These are phyloP conservation scores for Halcyon senegalensis DNA, from an alignment of 2,113 vertebrate species.

Conservation along the genomic window DNA sequence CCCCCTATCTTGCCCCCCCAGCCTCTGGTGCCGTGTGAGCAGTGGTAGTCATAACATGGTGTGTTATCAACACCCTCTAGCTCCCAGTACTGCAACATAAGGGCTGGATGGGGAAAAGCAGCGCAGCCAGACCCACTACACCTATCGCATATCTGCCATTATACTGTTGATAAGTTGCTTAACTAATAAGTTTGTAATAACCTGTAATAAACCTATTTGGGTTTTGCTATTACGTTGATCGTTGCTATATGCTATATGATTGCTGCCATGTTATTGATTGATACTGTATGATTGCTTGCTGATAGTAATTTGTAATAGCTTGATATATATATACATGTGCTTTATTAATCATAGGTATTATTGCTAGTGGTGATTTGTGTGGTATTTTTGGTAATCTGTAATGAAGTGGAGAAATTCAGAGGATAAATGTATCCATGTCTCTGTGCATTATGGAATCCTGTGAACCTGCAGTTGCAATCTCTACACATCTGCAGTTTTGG, in stretches of 20 bases:
- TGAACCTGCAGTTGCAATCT: fast-evolving
- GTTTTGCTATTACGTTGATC: not conserved
- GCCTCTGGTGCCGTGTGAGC: too few relatives aligned
- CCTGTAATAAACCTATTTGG: not conserved
- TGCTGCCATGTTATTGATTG: not conserved
- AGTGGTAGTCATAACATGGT: too few relatives aligned
- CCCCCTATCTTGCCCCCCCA: too few relatives aligned
- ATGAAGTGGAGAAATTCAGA: not conserved
- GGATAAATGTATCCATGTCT: not conserved
- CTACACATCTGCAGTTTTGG: not conserved
- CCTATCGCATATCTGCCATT: not conserved
- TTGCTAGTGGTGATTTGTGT: not conserved
- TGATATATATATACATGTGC: not conserved
- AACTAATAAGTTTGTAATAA: not conserved
- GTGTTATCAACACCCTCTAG: too few relatives aligned
- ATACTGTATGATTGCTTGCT: not conserved
- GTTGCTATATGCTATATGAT: not conserved
- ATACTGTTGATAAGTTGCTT: not conserved
- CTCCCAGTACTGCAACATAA: too few relatives aligned
- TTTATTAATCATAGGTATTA: not conserved
- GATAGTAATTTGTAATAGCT: not conserved
- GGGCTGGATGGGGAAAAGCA: too few relatives aligned
- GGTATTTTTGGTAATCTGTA: not conserved
- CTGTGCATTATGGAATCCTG: not conserved
- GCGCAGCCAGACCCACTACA: too few relatives aligned